Evolutionary conservation across 2,888 invertebrate species (phyloP).

Genomic region (Eupithecia subfuscata): DNA sequence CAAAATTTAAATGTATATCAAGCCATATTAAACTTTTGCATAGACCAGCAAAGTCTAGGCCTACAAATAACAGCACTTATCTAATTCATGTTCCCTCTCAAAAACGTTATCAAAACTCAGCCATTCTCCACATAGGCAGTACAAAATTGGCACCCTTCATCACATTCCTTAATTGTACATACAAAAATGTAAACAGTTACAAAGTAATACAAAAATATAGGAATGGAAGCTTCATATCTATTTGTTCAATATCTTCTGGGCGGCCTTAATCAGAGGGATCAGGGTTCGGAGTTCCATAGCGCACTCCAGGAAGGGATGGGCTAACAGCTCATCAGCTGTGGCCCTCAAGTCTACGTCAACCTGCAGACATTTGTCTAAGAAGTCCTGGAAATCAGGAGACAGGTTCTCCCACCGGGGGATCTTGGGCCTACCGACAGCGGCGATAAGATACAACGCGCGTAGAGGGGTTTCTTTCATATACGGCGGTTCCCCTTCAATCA

Average conservation of each 20-base stretch:
- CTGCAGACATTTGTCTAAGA: slow-evolving; percentile 94
- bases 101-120: slow-evolving; percentile 28
- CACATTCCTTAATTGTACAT: slow-evolving; percentile 52
- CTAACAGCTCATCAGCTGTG: slow-evolving; percentile 90
- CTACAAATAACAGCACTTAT: slow-evolving; percentile 32
- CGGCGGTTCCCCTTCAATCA: slow-evolving; percentile 97
- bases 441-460: slow-evolving; percentile 96
- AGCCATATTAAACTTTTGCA: background rate
- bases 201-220: slow-evolving; percentile 60
- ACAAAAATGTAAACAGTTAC: slow-evolving; percentile 65
- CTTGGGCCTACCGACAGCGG: slow-evolving; percentile 96
- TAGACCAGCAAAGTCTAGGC: background rate
- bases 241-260: slow-evolving; percentile 92
- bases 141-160: slow-evolving; percentile 59
- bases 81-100: slow-evolving; percentile 29
- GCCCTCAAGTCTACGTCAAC: slow-evolving; percentile 92
- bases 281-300: slow-evolving; percentile 92
- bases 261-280: slow-evolving; percentile 95
- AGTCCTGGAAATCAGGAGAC: slow-evolving; percentile 90
- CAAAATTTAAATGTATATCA: background rate
- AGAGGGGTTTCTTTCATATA: slow-evolving; percentile 97
- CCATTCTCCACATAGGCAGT: slow-evolving; percentile 10
- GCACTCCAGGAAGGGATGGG: slow-evolving; percentile 90
- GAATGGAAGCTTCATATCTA: slow-evolving; percentile 68
- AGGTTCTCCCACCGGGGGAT: slow-evolving; percentile 92